Evolutionary conservation across 2,888 invertebrate species (phyloP), one percentile per base, ranked within the genome.

Genomic region (Hydrotaea cyrtoneurina): DNA sequence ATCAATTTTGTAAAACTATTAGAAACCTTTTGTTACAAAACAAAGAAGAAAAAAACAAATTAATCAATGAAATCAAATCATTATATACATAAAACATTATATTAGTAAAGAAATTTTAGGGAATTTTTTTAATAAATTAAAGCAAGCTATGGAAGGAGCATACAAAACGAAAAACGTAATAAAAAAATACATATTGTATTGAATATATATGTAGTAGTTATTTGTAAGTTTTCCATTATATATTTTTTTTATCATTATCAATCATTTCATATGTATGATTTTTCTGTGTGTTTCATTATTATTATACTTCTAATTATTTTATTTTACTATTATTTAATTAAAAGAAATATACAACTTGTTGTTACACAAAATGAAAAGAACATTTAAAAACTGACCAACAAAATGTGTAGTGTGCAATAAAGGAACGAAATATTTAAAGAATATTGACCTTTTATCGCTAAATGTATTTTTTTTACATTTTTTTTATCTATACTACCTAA

Each of bases 61-160:
- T n/a, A 15, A 57, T 21, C n/a, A 74, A 17, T 43, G 21, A 64
- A 78, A 53, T 66, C n/a, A 74, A 71, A 82, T 85, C 62, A 86
- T 71, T 64, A 77, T 84, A 78, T 31, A 66, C 55, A 83, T 80
- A 73, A 80, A 69, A 36, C 7, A 84, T 79, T 72, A 64, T 46
- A 80, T 78, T 82, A 82, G 82, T 80, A 57, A 82, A 83, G 19
- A 55, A 83, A 86, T 57, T 77, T 86, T 80, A 78, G 83, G 86
- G 79, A 84, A 82, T 82, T 86, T 86, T 80, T 81, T 84, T 74
- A 76, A 73, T 23, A 66, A 77, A 74, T 74, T 11, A 36, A 64
- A 7, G 39, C 31, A n/a, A 21, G 31, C 1, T 64, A 36, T 31
- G 31, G 26, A 19, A 46, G 50, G 43, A 26, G 17, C 50, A 8